Evolutionary conservation across 2,888 invertebrate genomes (phyloP), one percentile per base, ranked within the genome.

Genomic region (Eurytoma californica): DNA sequence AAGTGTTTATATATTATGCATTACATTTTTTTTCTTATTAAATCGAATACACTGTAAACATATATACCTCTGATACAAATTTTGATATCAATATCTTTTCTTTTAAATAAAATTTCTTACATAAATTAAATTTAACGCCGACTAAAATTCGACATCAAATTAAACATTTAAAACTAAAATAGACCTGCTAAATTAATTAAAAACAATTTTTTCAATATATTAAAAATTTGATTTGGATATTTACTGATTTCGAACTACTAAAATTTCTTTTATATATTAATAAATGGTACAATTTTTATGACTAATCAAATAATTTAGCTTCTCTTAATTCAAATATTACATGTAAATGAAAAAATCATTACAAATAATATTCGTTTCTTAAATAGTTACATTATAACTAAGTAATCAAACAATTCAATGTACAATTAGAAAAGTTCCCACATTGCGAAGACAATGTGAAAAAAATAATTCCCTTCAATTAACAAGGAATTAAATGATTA

Each of bases 191-290:
- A 67, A 9, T 47, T 28, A n/a, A 51, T 72, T 57, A 74, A 80
- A 75, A 68, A 72, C 55, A 69, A 77, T 66, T 60, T 63, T 53
- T 76, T 79, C 18, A 72, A 81, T 81, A 81, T 76, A 78, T 76
- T 76, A 81, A 78, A 39, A 75, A 65, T 76, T 72, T 58, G 16
- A 72, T 81, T 57, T 67, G 28, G 13, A 20, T 76, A 81, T n/a
- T 39, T 69, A 69, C 76, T 76, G 79, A 81, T 81, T 81, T 79
- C 69, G 81, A 81, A 81, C 69, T 79, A 60, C 72, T 58, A 66
- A 53, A 76, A 72, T 78, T 67, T 66, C 47, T 24, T 74, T 77
- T 72, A 66, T 65, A 74, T 66, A 77, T 49, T 63, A 39, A 80
- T 80, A 80, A 63, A 80, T 65, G 65, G 30, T 58, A 78, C 58